phyloP scores from a whole-genome alignment of 2,797 vertebrate species.

The Parambassis ranga region DNA sequence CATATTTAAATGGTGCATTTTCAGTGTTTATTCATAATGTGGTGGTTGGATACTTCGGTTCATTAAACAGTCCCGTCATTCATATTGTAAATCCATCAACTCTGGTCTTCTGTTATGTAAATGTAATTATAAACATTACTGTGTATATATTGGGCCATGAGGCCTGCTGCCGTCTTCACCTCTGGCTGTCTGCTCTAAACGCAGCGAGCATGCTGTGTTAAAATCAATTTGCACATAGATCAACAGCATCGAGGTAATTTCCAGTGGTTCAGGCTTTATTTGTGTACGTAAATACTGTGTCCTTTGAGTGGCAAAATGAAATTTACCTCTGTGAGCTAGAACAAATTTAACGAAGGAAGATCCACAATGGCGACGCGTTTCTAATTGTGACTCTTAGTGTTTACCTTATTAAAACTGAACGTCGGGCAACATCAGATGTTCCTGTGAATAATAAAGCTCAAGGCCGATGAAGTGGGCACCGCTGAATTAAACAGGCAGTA shows the following conservation, averaged over 20 bases:
- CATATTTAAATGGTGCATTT: too few relatives aligned
- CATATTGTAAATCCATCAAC: background rate
- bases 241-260: constrained; percentile 25
- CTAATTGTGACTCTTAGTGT: constrained; percentile 50
- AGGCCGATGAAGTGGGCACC: constrained; percentile 25
- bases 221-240: constrained; percentile 19
- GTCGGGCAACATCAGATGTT: constrained; percentile 48
- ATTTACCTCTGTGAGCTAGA: constrained; percentile 15
- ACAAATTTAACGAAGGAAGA: constrained; percentile 34
- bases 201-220: background rate
- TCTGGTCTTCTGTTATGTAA: background rate
- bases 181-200: background rate
- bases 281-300: constrained; percentile 9
- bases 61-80: too few relatives aligned
- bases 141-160: background rate
- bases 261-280: background rate
- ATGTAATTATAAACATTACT: background rate
- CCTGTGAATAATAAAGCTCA: constrained; percentile 39
- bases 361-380: constrained; percentile 30
- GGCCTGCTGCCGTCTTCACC: background rate
- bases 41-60: too few relatives aligned
- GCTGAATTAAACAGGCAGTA: constrained; percentile 43
- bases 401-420: constrained; percentile 59
- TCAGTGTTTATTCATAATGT: too few relatives aligned
- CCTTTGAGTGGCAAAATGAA: constrained; percentile 41